Base-by-base conservation (phyloP, 2,888 invertebrate species). In the Loripinus fragilis region DNA sequence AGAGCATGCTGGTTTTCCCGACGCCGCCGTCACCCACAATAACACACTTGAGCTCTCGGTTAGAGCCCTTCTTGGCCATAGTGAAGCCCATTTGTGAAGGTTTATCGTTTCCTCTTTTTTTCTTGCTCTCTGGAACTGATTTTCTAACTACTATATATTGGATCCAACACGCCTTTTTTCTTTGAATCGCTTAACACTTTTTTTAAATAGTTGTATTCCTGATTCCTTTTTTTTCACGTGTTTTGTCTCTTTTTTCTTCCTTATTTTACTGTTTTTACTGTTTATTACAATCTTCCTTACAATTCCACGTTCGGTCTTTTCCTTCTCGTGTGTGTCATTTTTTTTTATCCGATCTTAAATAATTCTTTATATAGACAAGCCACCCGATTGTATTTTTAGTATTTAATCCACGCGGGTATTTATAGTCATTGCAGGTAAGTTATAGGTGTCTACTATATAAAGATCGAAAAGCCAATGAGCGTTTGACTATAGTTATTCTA, bases 11-110 rank as follows among this genome's bases (percentile, higher is more conserved):
- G 2, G 91, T 91, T 76, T 91, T 91, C 10, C 91, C 91, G n/a
- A 90, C 90, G 1, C 88, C 90, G 30, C 91, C 91, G 74, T 91
- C 91, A 10, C 91, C 91, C 23, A 91, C 91, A 23, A 91, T 89
- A 8, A 90, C 89, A 86, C 90, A 90, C 75, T 90, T 90, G 0
- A 88, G 64, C 65, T 81, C 80, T 17, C 77, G 20, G 2, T 3
- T 10, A 10, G 52, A 52, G 25, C 52, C 25, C 25, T 10, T 52
- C 28, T 15, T 52, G 5, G 25, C 25, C 25, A 28, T 52, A 25
- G 52, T 52, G 52, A 52, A 52, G 28, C 52, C 52, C 52, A 45
- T 45, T 45, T 45, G 45, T 17, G 15, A 8, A 5, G 45, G 17
- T 8, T 45, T 45, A 20, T 45, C 20, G 15, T 45, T 17, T 45